Evolutionary conservation across 2,797 vertebrate species (phyloP).

Genomic region (Falco columbarius): DNA sequence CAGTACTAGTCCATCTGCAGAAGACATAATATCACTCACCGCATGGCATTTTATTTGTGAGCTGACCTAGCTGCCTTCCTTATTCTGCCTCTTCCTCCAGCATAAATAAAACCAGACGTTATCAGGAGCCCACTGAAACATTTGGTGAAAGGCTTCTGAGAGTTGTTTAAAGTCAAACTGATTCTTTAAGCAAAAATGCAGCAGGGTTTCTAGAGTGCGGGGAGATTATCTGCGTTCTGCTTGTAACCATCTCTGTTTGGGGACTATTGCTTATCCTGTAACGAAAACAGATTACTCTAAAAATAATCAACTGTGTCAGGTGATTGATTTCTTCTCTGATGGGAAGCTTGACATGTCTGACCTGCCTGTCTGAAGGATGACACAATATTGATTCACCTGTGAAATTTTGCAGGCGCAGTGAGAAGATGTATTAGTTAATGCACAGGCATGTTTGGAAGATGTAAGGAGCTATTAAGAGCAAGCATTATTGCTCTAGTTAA

Average conservation of each 20-base stretch:
- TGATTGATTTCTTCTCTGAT: slow-evolving; percentile 42
- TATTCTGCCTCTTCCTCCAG: not conserved
- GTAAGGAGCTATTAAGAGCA: slow-evolving; percentile 13
- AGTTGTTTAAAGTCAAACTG: slow-evolving; percentile 22
- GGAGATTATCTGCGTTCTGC: not conserved
- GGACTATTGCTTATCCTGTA: not conserved
- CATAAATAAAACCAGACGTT: slow-evolving; percentile 19
- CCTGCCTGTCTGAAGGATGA: slow-evolving; percentile 26
- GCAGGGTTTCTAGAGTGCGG: not conserved
- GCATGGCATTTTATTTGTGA: not conserved
- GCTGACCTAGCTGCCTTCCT: not conserved
- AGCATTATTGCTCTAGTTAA: slow-evolving; percentile 16
- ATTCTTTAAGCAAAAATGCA: slow-evolving; percentile 8
- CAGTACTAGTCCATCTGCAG: not conserved
- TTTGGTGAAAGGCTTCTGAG: slow-evolving; percentile 39
- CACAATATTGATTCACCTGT: slow-evolving; percentile 41
- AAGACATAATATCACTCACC: not conserved
- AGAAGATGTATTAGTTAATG: slow-evolving; percentile 19
- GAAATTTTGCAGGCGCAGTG: slow-evolving; percentile 2
- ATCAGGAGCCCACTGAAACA: not conserved
- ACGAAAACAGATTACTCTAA: slow-evolving; percentile 40
- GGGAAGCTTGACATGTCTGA: slow-evolving; percentile 25
- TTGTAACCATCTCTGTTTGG: not conserved
- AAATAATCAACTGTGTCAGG: slow-evolving; percentile 9
- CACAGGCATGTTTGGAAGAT: slow-evolving; percentile 4